Percentiles rank a stretch among this genome's conserved stretches.
Evolutionary conservation across 2,113 vertebrate species (phyloP).

Genomic region (Hystrix brachyura): DNA sequence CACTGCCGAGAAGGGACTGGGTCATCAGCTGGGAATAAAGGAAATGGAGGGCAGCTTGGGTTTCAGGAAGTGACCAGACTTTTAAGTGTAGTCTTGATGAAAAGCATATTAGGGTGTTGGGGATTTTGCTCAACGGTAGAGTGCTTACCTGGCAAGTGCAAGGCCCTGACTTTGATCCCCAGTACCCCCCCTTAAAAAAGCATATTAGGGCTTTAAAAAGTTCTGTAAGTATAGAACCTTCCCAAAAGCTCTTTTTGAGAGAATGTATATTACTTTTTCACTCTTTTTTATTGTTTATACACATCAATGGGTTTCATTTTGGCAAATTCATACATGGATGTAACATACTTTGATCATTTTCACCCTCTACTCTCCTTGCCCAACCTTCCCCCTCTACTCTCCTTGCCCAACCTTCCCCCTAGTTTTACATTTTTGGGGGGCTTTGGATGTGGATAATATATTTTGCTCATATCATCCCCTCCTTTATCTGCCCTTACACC

Average conservation of each 20-base stretch:
- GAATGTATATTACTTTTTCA: not conserved
- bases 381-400: not conserved
- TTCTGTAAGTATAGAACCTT: not conserved
- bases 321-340: not conserved
- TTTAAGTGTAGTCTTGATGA: constrained; percentile 44
- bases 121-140: too few species aligned
- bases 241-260: not conserved
- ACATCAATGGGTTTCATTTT: not conserved
- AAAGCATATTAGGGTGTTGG: not conserved
- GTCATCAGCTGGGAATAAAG: not conserved
- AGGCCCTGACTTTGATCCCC: too few species aligned
- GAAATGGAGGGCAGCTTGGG: not conserved
- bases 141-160: too few species aligned
- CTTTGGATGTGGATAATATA: too few species aligned
- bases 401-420: not conserved
- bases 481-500: too few species aligned
- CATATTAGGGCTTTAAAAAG: constrained; percentile 3
- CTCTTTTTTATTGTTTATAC: not conserved
- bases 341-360: not conserved
- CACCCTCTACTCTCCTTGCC: not conserved
- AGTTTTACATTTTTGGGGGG: not conserved
- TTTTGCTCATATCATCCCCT: too few species aligned
- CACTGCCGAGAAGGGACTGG: not conserved
- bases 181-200: not conserved
- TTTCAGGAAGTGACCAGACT: constrained; percentile 11